Conservation (phyloP, 1,140 invertebrate species). For the Nautilus pompilius region DNA sequence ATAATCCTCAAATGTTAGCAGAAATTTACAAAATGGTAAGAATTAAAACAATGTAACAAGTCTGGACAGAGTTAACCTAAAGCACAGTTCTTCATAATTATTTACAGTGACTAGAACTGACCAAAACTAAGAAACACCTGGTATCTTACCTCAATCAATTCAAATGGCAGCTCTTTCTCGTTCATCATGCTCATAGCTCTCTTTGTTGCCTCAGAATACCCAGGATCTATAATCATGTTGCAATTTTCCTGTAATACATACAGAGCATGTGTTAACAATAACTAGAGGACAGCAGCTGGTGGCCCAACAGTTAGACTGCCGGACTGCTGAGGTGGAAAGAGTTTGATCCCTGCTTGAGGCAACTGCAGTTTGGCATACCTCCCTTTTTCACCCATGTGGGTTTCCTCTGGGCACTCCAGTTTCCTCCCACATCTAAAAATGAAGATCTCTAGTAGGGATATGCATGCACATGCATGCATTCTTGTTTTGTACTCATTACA, state of each 20-base stretch:
- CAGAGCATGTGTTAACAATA: no score
- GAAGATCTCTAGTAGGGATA: no score
- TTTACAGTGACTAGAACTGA: neutral
- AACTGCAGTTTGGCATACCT: no score
- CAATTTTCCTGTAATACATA: constrained; percentile 48
- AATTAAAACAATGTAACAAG: neutral
- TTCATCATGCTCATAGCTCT: constrained; percentile 72
- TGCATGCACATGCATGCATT: no score
- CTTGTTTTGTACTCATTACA: no score
- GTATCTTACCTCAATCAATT: constrained; percentile 76
- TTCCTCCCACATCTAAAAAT: no score
- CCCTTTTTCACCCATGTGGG: no score
- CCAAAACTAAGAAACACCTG: neutral
- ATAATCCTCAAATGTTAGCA: neutral
- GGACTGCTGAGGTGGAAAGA: no score
- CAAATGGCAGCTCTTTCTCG: constrained; percentile 89
- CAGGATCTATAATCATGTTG: constrained; percentile 46
- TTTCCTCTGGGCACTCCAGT: no score
- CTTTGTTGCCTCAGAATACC: constrained; percentile 63
- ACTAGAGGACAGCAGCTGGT: no score
- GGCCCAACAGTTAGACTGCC: no score
- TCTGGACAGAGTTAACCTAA: neutral
- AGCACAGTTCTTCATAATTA: neutral
- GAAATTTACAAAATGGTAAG: neutral
- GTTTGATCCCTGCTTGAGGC: no score